Percentiles rank a stretch among this genome's conserved stretches.
phyloP scores from a whole-genome alignment of 1,140 invertebrate genomes.

The Sesamia nonagrioides region DNA sequence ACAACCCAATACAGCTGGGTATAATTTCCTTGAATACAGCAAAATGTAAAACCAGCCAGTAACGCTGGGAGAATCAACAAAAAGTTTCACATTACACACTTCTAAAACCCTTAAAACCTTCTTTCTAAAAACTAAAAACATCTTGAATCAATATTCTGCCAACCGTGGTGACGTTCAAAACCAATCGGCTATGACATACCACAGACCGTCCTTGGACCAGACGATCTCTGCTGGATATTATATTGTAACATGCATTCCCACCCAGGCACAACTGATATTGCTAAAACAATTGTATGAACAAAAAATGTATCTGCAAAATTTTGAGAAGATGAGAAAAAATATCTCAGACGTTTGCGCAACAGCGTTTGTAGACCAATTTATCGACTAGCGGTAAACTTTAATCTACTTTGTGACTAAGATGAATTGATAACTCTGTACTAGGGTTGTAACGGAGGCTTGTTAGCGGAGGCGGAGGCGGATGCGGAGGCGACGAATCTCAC shows the following conservation, averaged over 20 bases:
- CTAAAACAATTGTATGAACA: not conserved
- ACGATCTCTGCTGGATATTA: not conserved
- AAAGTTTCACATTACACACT: no score
- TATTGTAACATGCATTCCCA: not conserved
- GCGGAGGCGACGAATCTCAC: no score
- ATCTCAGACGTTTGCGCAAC: no score
- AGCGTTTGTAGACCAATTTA: slow-evolving; percentile 21
- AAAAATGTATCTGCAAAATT: slow-evolving; percentile 2
- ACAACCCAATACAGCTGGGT: no score
- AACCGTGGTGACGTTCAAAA: not conserved
- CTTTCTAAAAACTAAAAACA: not conserved
- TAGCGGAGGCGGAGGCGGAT: no score
- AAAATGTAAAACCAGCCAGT: no score
- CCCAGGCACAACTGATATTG: not conserved
- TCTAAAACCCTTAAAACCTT: no score
- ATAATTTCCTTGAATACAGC: no score
- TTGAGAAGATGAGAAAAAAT: not conserved
- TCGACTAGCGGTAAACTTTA: slow-evolving; percentile 56
- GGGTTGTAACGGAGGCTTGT: no score
- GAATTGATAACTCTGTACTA: slow-evolving; percentile 47
- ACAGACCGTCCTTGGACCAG: not conserved
- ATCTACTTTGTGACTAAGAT: slow-evolving; percentile 59
- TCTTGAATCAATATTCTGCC: not conserved
- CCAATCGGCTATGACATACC: not conserved
- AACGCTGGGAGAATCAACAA: no score